A percentile compares a stretch with the other conserved stretches of the same genome.
phyloP scores from a whole-genome alignment of 2,113 vertebrate genomes.

The Strix uralensis region DNA sequence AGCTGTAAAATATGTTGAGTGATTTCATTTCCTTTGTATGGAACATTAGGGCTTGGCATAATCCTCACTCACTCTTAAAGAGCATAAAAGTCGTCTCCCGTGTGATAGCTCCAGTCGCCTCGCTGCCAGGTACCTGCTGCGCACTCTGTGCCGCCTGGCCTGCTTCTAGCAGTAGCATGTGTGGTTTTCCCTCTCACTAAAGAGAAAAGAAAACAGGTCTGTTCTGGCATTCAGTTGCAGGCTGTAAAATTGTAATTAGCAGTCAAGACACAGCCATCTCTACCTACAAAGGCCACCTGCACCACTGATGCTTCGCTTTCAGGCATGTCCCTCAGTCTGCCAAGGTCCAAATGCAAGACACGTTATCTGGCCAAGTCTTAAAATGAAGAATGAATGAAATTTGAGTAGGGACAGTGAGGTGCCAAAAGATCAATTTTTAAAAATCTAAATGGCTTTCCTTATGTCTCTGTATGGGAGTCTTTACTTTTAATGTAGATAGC shows the following conservation, averaged over 20 bases:
- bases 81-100: conserved; percentile 33
- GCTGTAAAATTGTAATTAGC: conserved; percentile 58
- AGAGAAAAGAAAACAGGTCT: conserved; percentile 56
- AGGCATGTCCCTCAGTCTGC: neutral
- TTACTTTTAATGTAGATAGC: neutral
- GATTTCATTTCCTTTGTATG: conserved; percentile 52
- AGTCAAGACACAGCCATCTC: conserved; percentile 33
- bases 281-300: conserved; percentile 44
- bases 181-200: conserved; percentile 7
- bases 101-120: conserved; percentile 2
- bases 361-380: neutral
- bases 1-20: conserved; percentile 52
- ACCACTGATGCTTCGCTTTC: neutral
- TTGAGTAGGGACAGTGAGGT: neutral
- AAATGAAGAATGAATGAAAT: neutral
- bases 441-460: neutral
- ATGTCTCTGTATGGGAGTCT: neutral
- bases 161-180: conserved; percentile 30
- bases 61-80: conserved; percentile 28
- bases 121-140: conserved; percentile 43
- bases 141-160: conserved; percentile 14
- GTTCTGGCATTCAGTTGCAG: conserved; percentile 26
- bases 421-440: neutral
- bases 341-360: neutral
- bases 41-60: conserved; percentile 65